Percentiles rank a stretch among this genome's conserved stretches.
phyloP scores from a whole-genome alignment of 1,140 invertebrate genomes.

The Dryas iulia region DNA sequence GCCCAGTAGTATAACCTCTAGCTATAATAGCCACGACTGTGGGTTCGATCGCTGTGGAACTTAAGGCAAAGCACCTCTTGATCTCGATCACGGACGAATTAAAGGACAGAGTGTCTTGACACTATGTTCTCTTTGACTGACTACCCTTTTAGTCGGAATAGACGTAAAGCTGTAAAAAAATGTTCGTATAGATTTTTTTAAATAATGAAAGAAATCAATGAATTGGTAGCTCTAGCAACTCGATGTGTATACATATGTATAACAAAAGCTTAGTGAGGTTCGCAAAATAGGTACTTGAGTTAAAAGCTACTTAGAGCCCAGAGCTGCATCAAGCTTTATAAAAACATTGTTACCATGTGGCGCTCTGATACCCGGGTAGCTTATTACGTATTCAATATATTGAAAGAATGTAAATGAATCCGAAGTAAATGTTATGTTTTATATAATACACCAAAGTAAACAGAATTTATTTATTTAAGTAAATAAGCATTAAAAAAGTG shows the following conservation, averaged over 20 bases:
- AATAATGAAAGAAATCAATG: too few species aligned
- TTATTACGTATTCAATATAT: background rate
- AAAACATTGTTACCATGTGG: constrained; percentile 3
- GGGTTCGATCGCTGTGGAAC: too few species aligned
- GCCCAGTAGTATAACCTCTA: too few species aligned
- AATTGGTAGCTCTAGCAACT: background rate
- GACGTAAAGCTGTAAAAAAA: too few species aligned
- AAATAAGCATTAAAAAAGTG: background rate
- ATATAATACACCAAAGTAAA: background rate
- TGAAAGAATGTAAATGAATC: background rate
- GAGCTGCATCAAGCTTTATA: background rate
- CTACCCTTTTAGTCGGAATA: too few species aligned
- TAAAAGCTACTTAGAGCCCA: constrained; percentile 4
- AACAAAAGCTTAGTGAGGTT: background rate
- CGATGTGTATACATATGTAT: background rate
- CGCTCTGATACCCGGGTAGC: background rate
- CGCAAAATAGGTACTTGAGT: background rate
- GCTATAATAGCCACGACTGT: too few species aligned
- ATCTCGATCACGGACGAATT: too few species aligned
- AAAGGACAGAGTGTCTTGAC: too few species aligned
- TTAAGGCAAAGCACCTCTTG: too few species aligned
- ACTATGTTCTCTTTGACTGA: too few species aligned
- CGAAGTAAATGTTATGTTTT: background rate
- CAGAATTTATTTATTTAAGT: background rate
- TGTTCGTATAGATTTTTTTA: too few species aligned